These are phyloP conservation scores for Neoitamus cyanurus DNA, from an alignment of 2,888 invertebrate species.

Conservation along the genomic window DNA sequence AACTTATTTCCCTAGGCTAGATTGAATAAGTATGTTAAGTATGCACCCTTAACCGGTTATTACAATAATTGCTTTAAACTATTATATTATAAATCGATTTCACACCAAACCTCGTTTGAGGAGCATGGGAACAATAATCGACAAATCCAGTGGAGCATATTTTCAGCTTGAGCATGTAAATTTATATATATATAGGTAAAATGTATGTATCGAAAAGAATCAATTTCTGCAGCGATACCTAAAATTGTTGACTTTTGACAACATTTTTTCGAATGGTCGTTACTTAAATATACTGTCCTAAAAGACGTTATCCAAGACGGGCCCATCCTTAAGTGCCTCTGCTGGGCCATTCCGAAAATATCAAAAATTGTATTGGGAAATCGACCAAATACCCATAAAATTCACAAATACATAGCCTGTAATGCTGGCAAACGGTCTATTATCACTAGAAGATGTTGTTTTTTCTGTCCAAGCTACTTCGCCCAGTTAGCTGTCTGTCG, in stretches of 20 bases:
- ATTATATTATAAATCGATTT: too few relatives aligned
- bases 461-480: not conserved
- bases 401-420: slow-evolving; percentile 19
- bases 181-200: not conserved
- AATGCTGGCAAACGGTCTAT: slow-evolving; percentile 14
- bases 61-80: too few relatives aligned
- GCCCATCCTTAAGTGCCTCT: not conserved
- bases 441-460: not conserved
- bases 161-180: not conserved
- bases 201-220: not conserved
- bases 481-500: slow-evolving; percentile 9
- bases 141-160: too few relatives aligned
- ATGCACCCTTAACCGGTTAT: too few relatives aligned
- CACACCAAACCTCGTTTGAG: too few relatives aligned
- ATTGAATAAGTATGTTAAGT: too few relatives aligned
- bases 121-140: too few relatives aligned
- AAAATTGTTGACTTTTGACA: not conserved
- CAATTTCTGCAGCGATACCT: not conserved
- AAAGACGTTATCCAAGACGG: not conserved
- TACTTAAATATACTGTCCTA: not conserved
- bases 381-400: slow-evolving; percentile 24
- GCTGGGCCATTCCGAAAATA: not conserved
- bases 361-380: not conserved
- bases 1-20: too few relatives aligned
- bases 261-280: not conserved